These are phyloP conservation scores for Cybosia mesomella DNA, from an alignment of 2,888 invertebrate species.

Conservation along the genomic window DNA sequence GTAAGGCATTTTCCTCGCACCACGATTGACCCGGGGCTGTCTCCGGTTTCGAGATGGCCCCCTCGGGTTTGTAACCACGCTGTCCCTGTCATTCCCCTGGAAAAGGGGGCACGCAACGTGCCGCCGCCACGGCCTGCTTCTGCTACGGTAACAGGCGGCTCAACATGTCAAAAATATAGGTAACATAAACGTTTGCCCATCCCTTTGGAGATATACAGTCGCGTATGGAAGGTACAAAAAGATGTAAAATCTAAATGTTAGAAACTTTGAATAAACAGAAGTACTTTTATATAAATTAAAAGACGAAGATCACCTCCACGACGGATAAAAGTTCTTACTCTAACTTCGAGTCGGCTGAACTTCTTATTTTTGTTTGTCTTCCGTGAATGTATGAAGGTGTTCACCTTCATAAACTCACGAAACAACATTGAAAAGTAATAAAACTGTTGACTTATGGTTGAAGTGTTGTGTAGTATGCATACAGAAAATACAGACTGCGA, in stretches of 20 bases:
- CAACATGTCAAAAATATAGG: no score
- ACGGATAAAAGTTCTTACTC: conserved; percentile 52
- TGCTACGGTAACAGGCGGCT: no score
- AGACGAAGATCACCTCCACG: conserved; percentile 35
- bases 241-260: neutral
- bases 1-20: no score
- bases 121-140: no score
- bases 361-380: conserved; percentile 7
- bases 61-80: no score
- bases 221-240: no score
- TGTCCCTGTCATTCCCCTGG: no score
- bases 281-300: conserved; percentile 50
- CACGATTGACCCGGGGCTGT: no score
- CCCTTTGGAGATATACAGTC: no score
- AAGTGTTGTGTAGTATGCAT: conserved; percentile 7
- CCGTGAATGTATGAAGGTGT: conserved; percentile 19
- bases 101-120: no score
- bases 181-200: no score
- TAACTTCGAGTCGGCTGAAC: conserved; percentile 28
- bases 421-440: conserved; percentile 43
- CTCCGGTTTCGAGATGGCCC: no score
- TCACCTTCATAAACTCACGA: neutral
- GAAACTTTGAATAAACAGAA: neutral
- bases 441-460: conserved; percentile 18
- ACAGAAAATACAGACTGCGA: neutral